Conservation (phyloP, 2,113 vertebrate genomes). For the Scopus umbretta region DNA sequence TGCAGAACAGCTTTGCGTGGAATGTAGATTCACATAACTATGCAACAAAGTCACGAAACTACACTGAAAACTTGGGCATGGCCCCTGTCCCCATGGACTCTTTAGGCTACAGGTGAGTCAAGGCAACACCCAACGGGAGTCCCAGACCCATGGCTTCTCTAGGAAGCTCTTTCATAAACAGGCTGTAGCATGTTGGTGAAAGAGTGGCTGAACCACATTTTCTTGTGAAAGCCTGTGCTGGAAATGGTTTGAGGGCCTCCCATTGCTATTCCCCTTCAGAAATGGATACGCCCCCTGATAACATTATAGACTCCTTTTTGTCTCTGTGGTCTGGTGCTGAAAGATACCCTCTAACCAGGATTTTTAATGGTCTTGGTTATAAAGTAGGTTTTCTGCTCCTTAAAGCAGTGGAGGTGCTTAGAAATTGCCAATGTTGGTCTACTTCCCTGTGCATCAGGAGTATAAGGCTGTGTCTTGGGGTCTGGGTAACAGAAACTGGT, state of each 20-base stretch:
- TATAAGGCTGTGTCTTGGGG: neutral
- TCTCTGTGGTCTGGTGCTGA: neutral
- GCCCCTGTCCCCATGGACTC: slow-evolving; percentile 72
- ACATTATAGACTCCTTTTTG: neutral
- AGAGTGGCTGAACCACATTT: neutral
- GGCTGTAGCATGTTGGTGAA: neutral
- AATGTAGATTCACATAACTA: slow-evolving; percentile 79
- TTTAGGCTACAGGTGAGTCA: slow-evolving; percentile 81
- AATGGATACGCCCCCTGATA: neutral
- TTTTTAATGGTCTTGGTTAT: neutral
- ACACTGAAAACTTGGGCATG: slow-evolving; percentile 75
- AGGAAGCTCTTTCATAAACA: neutral
- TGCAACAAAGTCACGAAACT: slow-evolving; percentile 81
- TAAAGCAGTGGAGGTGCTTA: neutral
- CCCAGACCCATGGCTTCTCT: neutral
- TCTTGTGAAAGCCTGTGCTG: neutral
- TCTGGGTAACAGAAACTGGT: neutral
- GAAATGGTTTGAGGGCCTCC: neutral
- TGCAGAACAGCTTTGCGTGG: slow-evolving; percentile 76
- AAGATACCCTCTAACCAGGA: neutral
- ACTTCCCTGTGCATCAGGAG: neutral
- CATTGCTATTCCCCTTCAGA: neutral
- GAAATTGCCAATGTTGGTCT: neutral
- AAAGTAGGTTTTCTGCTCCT: neutral
- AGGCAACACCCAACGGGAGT: neutral